Evolutionary conservation across 2,888 invertebrate species (phyloP), one percentile per base, ranked within the genome.

Genomic region (Campaea margaritaria): DNA sequence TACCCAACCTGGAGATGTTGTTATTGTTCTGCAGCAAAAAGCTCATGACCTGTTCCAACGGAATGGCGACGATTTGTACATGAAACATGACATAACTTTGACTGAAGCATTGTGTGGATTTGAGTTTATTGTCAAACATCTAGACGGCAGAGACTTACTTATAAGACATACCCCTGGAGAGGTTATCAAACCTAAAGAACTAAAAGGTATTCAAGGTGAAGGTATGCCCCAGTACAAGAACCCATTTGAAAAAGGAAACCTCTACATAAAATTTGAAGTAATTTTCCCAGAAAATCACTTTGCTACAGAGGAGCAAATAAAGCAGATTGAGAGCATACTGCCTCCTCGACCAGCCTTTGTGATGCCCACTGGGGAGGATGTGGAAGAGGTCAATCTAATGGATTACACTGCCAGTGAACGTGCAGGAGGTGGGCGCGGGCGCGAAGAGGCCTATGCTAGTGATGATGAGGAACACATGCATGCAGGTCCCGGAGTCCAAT

Each of bases 51-150:
- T 93, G 42, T 99, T 98, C 87, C 94, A 95, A 78, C 94, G 99
- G 65, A 94, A 94, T 59, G 96, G 95, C 51, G 94, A 96, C 81
- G 96, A 96, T 83, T 91, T 97, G 51, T 87, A 95, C 66, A 94
- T 97, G 87, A 95, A 94, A 66, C 95, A 96, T 76, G 95, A 94
- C 58, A 94, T 99, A 42, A 94, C 95, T 42, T 87, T 99, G 51
- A 96, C 97, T 2, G 98, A 99, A 84, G 97, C 99, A 12, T 91
- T 99, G 10, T 98, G 98, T 89, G 99, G 99, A 7, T 97, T 98
- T 85, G 93, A 94, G 59, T 95, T 97, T 86, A 93, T 95, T 48
- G 89, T 99, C n/a, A 95, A 95, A 78, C 98, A 99, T 86, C 93
- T 99, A 71, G 98, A 99, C 91, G 97, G 97, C 0, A 93, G 98